Percentiles rank a stretch among this genome's conserved stretches.
phyloP scores from a whole-genome alignment of 1,140 invertebrate species.

The Caerostris extrusa region DNA sequence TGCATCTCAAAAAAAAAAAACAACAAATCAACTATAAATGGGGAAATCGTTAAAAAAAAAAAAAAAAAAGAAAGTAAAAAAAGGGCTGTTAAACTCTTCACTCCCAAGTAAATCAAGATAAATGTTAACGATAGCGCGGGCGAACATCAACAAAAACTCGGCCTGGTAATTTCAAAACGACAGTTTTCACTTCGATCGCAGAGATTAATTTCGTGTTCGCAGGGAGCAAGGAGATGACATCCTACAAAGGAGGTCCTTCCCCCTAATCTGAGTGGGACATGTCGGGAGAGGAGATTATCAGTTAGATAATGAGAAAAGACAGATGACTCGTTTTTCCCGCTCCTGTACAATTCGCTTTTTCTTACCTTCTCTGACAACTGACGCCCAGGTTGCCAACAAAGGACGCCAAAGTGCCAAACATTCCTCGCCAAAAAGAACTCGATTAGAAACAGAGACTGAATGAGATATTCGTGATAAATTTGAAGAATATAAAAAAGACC shows the following conservation, averaged over 20 bases:
- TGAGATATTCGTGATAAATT: too few species aligned
- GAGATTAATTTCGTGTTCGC: conserved; percentile 7
- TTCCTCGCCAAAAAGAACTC: neutral
- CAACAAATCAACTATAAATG: too few species aligned
- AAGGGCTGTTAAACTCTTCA: neutral
- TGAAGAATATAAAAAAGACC: too few species aligned
- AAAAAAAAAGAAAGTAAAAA: too few species aligned
- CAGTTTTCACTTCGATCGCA: conserved; percentile 23
- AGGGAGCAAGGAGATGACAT: conserved; percentile 41
- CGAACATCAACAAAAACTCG: neutral
- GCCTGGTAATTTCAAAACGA: conserved; percentile 3
- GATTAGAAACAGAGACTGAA: neutral
- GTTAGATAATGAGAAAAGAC: conserved; percentile 75
- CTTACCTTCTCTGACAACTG: neutral
- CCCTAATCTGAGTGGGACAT: conserved; percentile 62
- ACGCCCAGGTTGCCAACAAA: neutral
- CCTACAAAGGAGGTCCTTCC: neutral
- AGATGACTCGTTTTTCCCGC: conserved; percentile 63
- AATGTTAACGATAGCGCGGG: neutral
- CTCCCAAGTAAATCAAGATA: conserved; percentile 12
- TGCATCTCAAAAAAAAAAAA: too few species aligned
- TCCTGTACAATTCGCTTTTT: neutral
- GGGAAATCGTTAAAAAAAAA: too few species aligned
- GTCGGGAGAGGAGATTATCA: conserved; percentile 63
- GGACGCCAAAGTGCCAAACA: conserved; percentile 20